Base-by-base conservation (phyloP, 2,797 vertebrate genomes). In the Acanthiza pusilla region DNA sequence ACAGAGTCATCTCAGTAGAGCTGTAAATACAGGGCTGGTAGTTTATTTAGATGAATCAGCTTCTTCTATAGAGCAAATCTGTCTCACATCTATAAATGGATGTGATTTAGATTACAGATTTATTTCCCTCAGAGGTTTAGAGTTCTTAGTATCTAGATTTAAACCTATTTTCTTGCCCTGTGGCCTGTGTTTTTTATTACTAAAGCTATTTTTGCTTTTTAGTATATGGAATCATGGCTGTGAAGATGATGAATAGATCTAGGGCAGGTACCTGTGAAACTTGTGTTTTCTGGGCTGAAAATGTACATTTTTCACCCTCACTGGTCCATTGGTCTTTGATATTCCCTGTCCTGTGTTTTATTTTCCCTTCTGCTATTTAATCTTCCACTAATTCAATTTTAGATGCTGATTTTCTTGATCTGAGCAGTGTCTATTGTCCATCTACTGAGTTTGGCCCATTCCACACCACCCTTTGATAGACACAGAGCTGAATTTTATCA, bases 31-130 rank as follows among this genome's bases (percentile, higher is more conserved):
- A 79, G 55, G 61, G 57, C 72, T 92, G 61, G 61, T 74, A 34
- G 53, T 63, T 67, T 91, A 17, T 85, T 91, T 68, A 91, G 91
- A 89, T 94, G 87, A 93, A 87, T 79, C 85, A 91, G 89, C 81
- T 70, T 78, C 89, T 92, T 91, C 55, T n/a, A 54, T 8, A 68
- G 76, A 85, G 75, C 57, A 61, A 54, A 88, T 89, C 71, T 94
- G 88, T 57, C 89, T 88, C 13, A 1, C 26, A 6, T 82, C 89
- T 91, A 88, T 91, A 92, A 91, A 85, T 62, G 81, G 68, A 45
- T 76, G 63, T 89, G 75, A 85, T 87, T 68, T 89, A 83, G 75
- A 73, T 65, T 43, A 75, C 74, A 81, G 85, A 89, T 89, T 84
- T 79, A 82, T 89, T 91, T 91, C 72, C 45, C 61, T 67, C 42